These are phyloP conservation scores for Orycteropus afer DNA, from an alignment of 2,113 vertebrate genomes.

Conservation along the genomic window DNA sequence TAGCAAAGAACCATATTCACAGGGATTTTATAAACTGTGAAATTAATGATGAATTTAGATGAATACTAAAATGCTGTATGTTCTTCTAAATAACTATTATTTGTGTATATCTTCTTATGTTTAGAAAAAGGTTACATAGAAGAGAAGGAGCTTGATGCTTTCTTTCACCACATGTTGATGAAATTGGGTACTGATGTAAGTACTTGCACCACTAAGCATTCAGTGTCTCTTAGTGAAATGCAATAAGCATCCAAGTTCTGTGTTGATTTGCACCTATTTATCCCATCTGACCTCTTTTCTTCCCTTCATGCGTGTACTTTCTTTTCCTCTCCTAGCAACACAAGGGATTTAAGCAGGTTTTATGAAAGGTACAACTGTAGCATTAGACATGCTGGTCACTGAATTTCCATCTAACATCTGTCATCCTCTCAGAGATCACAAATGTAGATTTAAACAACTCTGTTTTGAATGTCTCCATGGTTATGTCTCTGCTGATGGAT, in stretches of 20 bases:
- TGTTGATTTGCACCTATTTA: constrained; percentile 19
- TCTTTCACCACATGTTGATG: constrained; percentile 92
- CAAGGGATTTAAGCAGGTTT: not conserved
- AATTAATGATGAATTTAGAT: not conserved
- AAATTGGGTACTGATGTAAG: constrained; percentile 89
- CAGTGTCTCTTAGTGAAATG: not conserved
- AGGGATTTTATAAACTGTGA: not conserved
- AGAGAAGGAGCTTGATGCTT: constrained; percentile 94
- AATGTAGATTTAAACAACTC: not conserved
- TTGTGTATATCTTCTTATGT: constrained; percentile 55
- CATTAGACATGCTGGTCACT: not conserved
- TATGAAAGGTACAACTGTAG: not conserved
- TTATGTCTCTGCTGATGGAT: constrained; percentile 28
- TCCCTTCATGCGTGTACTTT: constrained; percentile 37
- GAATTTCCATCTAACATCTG: constrained; percentile 57
- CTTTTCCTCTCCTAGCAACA: constrained; percentile 64
- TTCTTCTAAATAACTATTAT: not conserved
- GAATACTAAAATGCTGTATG: not conserved
- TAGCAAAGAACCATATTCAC: not conserved
- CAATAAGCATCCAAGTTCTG: fast-evolving
- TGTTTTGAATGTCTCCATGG: constrained; percentile 23
- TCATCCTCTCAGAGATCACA: not conserved
- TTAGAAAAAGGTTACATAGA: constrained; percentile 97
- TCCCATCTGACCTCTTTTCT: constrained; percentile 7
- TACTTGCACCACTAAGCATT: not conserved